A percentile compares a stretch with the other conserved stretches of the same genome.
Conservation (phyloP, 1,140 invertebrate genomes). For the Diorhabda carinulata region DNA sequence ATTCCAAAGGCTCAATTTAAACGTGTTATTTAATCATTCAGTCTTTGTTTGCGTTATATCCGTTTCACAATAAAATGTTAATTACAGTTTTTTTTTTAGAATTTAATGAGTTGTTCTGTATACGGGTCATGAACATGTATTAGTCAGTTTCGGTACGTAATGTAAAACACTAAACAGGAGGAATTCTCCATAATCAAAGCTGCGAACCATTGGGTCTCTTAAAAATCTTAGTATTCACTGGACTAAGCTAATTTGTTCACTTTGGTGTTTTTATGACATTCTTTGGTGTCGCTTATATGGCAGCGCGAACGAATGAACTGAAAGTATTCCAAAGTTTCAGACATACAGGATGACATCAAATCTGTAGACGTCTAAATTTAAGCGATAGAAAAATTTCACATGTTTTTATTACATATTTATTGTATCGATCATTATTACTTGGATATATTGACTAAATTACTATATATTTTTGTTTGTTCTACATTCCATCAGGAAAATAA, state of each 20-base stretch:
- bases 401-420: no score
- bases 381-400: no score
- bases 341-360: conserved; percentile 9
- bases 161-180: conserved; percentile 11
- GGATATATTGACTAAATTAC: no score
- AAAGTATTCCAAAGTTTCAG: not conserved
- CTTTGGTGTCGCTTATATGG: conserved; percentile 21
- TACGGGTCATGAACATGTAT: not conserved
- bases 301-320: conserved; percentile 23
- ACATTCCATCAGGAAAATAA: no score
- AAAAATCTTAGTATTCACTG: conserved; percentile 16
- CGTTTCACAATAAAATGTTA: no score
- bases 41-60: no score
- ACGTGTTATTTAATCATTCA: no score
- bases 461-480: no score
- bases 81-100: conserved; percentile 8
- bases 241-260: conserved; percentile 38
- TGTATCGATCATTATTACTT: no score
- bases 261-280: conserved; percentile 33
- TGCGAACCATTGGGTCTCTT: conserved; percentile 7
- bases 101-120: conserved; percentile 9
- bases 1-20: no score
- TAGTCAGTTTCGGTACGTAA: conserved; percentile 7
- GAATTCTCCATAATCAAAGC: conserved; percentile 14
- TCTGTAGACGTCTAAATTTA: no score